Evolutionary conservation across 2,888 invertebrate species (phyloP).

Genomic region (Neoitamus cyanurus): DNA sequence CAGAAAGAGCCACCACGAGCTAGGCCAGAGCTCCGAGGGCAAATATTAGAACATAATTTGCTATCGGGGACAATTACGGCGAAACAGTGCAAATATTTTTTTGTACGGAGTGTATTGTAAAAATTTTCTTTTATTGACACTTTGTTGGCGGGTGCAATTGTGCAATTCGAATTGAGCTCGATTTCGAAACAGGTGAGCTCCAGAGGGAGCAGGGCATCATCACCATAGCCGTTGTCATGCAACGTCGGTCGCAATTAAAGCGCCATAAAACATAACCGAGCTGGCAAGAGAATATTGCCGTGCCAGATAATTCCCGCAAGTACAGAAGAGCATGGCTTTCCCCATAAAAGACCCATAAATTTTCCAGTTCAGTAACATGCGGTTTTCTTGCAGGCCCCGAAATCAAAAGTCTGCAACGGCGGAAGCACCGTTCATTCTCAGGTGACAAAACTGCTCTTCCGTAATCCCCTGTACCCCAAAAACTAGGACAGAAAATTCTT

Average conservation of each 20-base stretch:
- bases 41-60: neutral
- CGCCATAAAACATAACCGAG: neutral
- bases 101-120: neutral
- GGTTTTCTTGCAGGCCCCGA: neutral
- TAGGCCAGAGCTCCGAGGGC: neutral
- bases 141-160: neutral
- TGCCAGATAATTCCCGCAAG: neutral
- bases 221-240: neutral
- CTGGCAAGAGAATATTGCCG: neutral
- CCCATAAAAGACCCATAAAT: conserved; percentile 4
- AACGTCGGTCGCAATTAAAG: neutral
- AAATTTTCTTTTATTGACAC: neutral
- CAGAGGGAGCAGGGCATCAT: neutral
- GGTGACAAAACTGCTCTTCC: conserved; percentile 31
- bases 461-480: neutral
- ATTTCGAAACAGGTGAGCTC: neutral
- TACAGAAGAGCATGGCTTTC: neutral
- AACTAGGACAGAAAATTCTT: neutral
- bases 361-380: conserved; percentile 30
- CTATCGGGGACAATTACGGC: neutral
- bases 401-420: conserved; percentile 13
- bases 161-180: neutral
- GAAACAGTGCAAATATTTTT: neutral
- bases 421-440: conserved; percentile 22
- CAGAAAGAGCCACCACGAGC: neutral